Evolutionary conservation across 1,140 invertebrate genomes (phyloP), one percentile per base, ranked within the genome.

Genomic region (Halictus rubicundus): DNA sequence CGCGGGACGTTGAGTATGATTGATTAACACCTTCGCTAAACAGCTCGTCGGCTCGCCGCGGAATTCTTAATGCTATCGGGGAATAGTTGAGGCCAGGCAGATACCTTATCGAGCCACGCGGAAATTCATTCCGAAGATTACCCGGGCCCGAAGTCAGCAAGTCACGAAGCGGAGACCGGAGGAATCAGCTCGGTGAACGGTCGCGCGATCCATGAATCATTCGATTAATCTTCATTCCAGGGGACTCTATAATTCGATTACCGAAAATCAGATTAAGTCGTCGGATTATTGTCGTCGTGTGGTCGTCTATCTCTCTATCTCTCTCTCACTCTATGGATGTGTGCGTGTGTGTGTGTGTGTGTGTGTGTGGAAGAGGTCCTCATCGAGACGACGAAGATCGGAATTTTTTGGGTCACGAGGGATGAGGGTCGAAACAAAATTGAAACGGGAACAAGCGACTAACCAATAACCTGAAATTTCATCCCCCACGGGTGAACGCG

Each of bases 121-220:
- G 54, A 32, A 69, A 68, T 77, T 77, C 74, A 77, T 69, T 52
- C 46, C 57, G 65, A 68, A 69, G 74, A 77, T 70, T 69, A 61
- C 7, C 27, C 12, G 16, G 12, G 10, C 9, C 14, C 25, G 19
- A 39, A 69, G 57, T 61, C 74, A 70, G 74, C 66, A 49, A 61
- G 65, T 69, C 54, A 66, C 27, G 21, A 6, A 27, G 69, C 3
- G 37, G 32, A 6, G 21, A 14, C 19, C 23, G 57, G 32, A 9
- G 63, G 14, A 66, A 21, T 54, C 63, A 42, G 46, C 8, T 21
- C 25, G 21, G 5, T 3, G 60, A 63, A 74, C 27, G 46, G 2
- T 57, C 27, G 46, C 46, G 25, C 32, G 23, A 54, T 46, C 52
- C 19, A 25, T 21, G 57, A 68, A 70, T 61, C 74, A 37, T 70